phyloP scores from a whole-genome alignment of 2,113 vertebrate genomes.

The Mormoops blainvillei region DNA sequence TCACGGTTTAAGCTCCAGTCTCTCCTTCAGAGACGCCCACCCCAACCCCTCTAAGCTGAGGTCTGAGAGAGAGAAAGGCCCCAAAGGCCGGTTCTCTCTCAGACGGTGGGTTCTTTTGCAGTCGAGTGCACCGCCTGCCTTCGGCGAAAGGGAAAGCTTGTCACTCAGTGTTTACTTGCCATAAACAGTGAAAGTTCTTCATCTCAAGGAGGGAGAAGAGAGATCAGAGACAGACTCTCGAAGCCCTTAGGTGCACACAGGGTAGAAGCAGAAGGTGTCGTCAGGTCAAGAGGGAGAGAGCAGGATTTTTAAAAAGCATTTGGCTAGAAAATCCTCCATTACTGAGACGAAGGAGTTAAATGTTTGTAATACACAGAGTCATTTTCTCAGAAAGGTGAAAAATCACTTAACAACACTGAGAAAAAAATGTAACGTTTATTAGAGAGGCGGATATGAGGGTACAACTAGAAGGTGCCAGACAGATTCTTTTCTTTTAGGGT shows the following conservation, averaged over 20 bases:
- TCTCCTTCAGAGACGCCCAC: neutral
- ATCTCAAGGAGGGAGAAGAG: neutral
- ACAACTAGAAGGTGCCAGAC: constrained; percentile 67
- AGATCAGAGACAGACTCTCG: neutral
- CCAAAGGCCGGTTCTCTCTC: neutral
- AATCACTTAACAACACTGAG: constrained; percentile 72
- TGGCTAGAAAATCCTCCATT: constrained; percentile 49
- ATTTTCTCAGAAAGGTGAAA: constrained; percentile 35
- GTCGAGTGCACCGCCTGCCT: neutral
- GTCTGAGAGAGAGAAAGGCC: neutral
- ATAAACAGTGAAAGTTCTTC: constrained; percentile 55
- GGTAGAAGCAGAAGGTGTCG: neutral
- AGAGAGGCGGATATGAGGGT: constrained; percentile 69
- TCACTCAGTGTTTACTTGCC: neutral
- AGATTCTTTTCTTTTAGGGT: constrained; percentile 64
- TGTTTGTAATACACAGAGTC: neutral
- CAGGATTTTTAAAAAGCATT: constrained; percentile 21
- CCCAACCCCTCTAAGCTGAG: neutral
- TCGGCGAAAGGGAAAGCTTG: neutral
- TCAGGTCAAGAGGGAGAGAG: neutral
- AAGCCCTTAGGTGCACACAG: neutral
- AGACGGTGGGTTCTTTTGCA: rapidly evolving
- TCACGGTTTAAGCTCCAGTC: neutral
- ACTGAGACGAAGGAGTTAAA: constrained; percentile 1
- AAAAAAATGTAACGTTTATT: constrained; percentile 82